phyloP scores from a whole-genome alignment of 2,113 vertebrate genomes.

The Leucosticte australis region DNA sequence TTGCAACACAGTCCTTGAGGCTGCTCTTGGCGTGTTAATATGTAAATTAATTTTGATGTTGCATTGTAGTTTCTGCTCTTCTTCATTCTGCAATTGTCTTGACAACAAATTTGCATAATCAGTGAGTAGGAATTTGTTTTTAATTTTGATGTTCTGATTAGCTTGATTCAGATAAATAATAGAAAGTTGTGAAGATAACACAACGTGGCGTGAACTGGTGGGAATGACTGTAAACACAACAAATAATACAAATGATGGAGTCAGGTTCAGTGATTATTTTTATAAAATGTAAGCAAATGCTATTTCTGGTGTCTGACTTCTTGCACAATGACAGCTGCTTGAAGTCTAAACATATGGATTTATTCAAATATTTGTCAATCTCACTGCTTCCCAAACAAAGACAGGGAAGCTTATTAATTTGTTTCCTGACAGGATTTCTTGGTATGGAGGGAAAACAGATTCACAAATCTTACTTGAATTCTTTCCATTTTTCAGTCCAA shows the following conservation, averaged over 20 bases:
- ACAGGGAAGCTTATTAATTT: not conserved
- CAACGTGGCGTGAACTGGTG: not conserved
- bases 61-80: not conserved
- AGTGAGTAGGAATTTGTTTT: not conserved
- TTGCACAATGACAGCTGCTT: not conserved
- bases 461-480: not conserved
- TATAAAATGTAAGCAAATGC: conserved; percentile 1
- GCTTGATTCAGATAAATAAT: conserved; percentile 10
- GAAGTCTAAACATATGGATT: conserved; percentile 14
- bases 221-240: conserved; percentile 1
- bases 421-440: not conserved
- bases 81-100: conserved; percentile 27
- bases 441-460: not conserved
- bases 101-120: conserved; percentile 21
- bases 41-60: conserved; percentile 9
- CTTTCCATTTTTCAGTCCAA: not conserved
- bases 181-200: conserved; percentile 10
- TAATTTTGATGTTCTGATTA: conserved; percentile 21
- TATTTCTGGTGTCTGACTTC: not conserved
- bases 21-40: not conserved
- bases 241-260: not conserved
- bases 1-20: not conserved
- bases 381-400: not conserved
- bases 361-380: conserved; percentile 38
- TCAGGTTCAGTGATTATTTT: conserved; percentile 15